Evolutionary conservation across 2,113 vertebrate genomes (phyloP), one percentile per base, ranked within the genome.

Genomic region (Sterrhoptilus dennistouni): DNA sequence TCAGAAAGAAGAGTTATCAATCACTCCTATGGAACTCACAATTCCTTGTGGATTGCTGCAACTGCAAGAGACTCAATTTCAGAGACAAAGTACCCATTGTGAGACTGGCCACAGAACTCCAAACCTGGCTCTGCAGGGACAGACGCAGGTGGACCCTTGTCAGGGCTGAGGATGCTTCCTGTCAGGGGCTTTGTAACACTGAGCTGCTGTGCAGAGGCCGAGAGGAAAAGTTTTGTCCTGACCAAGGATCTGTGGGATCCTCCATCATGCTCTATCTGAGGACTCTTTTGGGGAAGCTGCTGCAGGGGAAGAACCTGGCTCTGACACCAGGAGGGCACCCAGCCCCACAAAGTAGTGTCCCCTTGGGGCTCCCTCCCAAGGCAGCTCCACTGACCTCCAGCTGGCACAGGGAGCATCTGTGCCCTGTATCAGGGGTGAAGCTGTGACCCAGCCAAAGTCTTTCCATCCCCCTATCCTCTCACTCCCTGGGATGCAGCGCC

Each of bases 71-170:
- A 27, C 19, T 9, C 4, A 6, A 1, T 18, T 49, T 65, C 21
- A 44, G 40, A 59, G 33, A 14, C 22, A 45, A n/a, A 42, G 19
- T 42, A 5, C 27, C 21, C 1, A 0, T 29, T 68, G 8, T 45
- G n/a, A 31, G 33, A 19, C 8, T 56, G 2, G 4, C 35, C 45
- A 31, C 33, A 11, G 66, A 74, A 8, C 59, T 64, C 45, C 12
- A 19, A 28, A 28, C 5, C 13, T 33, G 38, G 28, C 25, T 53
- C 47, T 42, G 47, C 17, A 72, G 64, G 4, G 15, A 23, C 42
- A 28, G 33, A 6, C 0, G 1, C 19, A 19, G 19, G 20, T 4
- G 13, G 36, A 15, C 3, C 4, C 18, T 79, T 1, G 0, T 15
- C 14, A 12, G 14, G 21, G 22, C 22, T 14, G 16, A 21, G 17